These are phyloP conservation scores for Porites lutea DNA, from an alignment of 64 coral and sea anemone species.

Conservation along the genomic window DNA sequence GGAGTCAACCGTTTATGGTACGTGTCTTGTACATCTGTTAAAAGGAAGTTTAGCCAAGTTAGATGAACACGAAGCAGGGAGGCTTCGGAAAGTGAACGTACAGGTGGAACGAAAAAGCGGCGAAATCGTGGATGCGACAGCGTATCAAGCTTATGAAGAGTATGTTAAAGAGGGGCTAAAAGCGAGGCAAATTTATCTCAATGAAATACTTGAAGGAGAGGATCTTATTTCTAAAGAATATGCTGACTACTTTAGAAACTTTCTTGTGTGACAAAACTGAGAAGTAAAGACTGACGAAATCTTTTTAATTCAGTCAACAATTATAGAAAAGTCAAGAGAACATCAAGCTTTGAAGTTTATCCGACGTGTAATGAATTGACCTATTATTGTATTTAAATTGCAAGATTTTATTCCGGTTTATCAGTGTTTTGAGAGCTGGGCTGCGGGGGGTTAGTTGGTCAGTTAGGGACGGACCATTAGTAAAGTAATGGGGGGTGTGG, in stretches of 20 bases:
- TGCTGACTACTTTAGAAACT: constrained; percentile 48
- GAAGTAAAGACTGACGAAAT: not conserved
- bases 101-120: constrained; percentile 49
- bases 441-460: too few species aligned
- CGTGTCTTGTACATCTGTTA: constrained; percentile 50
- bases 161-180: constrained; percentile 42
- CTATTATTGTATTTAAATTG: too few species aligned
- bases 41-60: not conserved
- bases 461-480: too few species aligned
- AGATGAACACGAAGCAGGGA: constrained; percentile 30
- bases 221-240: constrained; percentile 57
- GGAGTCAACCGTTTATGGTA: constrained; percentile 45
- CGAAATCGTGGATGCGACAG: constrained; percentile 42
- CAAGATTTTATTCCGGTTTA: too few species aligned
- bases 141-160: constrained; percentile 53
- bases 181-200: constrained; percentile 46
- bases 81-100: constrained; percentile 36
- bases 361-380: too few species aligned
- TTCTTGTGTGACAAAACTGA: not conserved
- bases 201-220: constrained; percentile 70
- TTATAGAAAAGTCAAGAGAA: too few species aligned
- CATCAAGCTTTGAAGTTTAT: too few species aligned
- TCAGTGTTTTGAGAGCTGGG: too few species aligned
- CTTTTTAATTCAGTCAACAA: too few species aligned
- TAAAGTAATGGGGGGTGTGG: too few species aligned